Base-by-base conservation (phyloP, 2,113 vertebrate genomes). In the Pluvianellus socialis region DNA sequence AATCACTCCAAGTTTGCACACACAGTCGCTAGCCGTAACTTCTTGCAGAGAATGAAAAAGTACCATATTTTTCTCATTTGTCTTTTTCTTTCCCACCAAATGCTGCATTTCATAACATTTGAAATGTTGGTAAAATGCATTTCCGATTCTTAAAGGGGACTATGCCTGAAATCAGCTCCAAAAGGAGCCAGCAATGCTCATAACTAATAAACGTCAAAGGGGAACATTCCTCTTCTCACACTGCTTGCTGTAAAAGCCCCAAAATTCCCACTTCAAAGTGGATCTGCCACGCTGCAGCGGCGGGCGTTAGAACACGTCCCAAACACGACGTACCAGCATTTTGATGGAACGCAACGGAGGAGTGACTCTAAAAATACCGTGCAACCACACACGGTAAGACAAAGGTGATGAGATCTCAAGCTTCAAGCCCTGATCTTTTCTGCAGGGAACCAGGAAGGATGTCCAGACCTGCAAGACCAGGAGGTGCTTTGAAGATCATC, bases 181-280 rank as follows among this genome's bases (percentile, higher is more conserved):
- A 83, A 90, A 63, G 72, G 79, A 32, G 68, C 86, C 73, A 71
- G 65, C 53, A 59, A n/a, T 40, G 79, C 65, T 96, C 84, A 55
- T 24, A 88, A 17, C 73, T 73, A 93, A 92, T 74, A 96, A 90
- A 40, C 88, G 89, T 73, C 94, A 93, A 90, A 94, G 49, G 21
- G 33, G 13, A 94, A 62, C 61, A 16, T 62, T 86, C 73, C 75
- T 66, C 80, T 92, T 38, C 55, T 82, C 74, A 55, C 59, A 14
- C 68, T 49, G 83, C 47, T 76, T 66, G 58, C 73, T 79, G 23
- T 56, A 30, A 91, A 79, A 56, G 67, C 87, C 91, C n/a, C 53
- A 21, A 42, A 68, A 80, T 47, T 91, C 92, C 17, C 49, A 28
- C 68, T 86, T 91, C 75, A 53, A 74, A 72, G 67, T 4, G 30